These are phyloP conservation scores for Andrena marginata DNA, from an alignment of 2,888 invertebrate genomes.

Conservation along the genomic window DNA sequence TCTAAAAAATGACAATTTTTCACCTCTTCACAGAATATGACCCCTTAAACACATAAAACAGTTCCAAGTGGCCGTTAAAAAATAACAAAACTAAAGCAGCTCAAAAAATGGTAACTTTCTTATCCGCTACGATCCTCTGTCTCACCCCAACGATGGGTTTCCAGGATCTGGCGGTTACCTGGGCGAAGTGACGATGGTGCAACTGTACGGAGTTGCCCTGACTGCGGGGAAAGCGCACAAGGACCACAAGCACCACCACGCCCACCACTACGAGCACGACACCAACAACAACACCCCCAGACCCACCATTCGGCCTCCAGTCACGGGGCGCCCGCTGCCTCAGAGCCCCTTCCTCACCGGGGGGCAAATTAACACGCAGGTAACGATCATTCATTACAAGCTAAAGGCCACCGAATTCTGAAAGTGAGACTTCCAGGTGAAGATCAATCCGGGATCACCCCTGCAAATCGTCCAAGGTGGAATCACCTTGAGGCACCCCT, in stretches of 20 bases:
- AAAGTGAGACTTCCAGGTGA: slow-evolving; percentile 72
- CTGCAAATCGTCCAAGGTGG: slow-evolving; percentile 80
- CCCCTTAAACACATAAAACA: too few species aligned
- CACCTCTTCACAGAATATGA: too few species aligned
- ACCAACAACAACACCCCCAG: slow-evolving; percentile 88
- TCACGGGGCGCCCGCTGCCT: slow-evolving; percentile 86
- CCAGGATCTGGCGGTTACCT: slow-evolving; percentile 89
- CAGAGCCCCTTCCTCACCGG: slow-evolving; percentile 87
- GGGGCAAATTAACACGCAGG: slow-evolving; percentile 88
- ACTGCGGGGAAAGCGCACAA: slow-evolving; percentile 95
- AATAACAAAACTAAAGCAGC: too few species aligned
- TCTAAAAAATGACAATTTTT: too few species aligned
- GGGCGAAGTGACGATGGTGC: slow-evolving; percentile 93
- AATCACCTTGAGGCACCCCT: slow-evolving; percentile 81
- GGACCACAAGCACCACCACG: slow-evolving; percentile 95
- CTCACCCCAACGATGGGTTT: not conserved
- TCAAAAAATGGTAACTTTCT: too few species aligned
- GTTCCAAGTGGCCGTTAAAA: too few species aligned
- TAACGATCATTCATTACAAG: slow-evolving; percentile 64
- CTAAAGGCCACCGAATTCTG: not conserved
- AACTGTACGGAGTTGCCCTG: slow-evolving; percentile 92
- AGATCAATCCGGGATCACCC: slow-evolving; percentile 81
- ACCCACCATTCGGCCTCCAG: slow-evolving; percentile 87
- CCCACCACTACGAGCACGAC: slow-evolving; percentile 92
- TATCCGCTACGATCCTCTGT: too few species aligned